These are phyloP conservation scores for Drosophila ambigua DNA, from an alignment of 1,140 invertebrate genomes.

Conservation along the genomic window DNA sequence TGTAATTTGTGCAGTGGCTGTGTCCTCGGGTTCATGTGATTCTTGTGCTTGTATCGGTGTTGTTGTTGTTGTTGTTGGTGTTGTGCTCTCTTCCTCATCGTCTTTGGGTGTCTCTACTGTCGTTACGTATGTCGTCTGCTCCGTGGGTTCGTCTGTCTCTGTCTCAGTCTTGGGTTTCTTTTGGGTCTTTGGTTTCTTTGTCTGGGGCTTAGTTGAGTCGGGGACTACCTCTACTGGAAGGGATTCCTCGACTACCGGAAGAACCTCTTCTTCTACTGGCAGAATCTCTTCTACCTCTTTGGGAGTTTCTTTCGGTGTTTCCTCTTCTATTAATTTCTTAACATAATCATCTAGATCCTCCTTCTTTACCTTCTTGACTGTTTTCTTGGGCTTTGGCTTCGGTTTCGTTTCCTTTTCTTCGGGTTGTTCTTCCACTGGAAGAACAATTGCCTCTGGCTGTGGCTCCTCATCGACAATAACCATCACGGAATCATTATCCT, in stretches of 20 bases:
- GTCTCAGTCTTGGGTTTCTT: conserved; percentile 38
- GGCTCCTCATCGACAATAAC: conserved; percentile 73
- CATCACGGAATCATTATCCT: conserved; percentile 72
- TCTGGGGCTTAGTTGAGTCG: conserved; percentile 40
- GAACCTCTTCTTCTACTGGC: conserved; percentile 37
- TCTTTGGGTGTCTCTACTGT: conserved; percentile 48
- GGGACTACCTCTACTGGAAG: conserved; percentile 23
- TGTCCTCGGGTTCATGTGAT: conserved; percentile 77
- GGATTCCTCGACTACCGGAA: conserved; percentile 20
- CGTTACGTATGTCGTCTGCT: conserved; percentile 13
- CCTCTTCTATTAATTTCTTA: conserved; percentile 60
- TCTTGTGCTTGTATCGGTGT: conserved; percentile 10
- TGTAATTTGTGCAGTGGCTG: conserved; percentile 80
- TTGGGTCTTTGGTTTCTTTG: conserved; percentile 48
- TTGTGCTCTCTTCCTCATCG: conserved; percentile 36
- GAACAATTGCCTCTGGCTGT: conserved; percentile 17
- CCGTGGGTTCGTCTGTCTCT: conserved; percentile 41
- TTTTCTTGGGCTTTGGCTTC: conserved; percentile 78
- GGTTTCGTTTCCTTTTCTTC: conserved; percentile 54
- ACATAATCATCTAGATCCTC: conserved; percentile 72
- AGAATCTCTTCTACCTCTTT: conserved; percentile 64
- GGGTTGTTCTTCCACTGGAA: conserved; percentile 37
- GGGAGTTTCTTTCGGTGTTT: conserved; percentile 76
- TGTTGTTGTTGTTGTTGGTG: conserved; percentile 20
- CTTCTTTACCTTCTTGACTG: conserved; percentile 67